phyloP scores from a whole-genome alignment of 2,797 vertebrate genomes.

The Rhinella marina region DNA sequence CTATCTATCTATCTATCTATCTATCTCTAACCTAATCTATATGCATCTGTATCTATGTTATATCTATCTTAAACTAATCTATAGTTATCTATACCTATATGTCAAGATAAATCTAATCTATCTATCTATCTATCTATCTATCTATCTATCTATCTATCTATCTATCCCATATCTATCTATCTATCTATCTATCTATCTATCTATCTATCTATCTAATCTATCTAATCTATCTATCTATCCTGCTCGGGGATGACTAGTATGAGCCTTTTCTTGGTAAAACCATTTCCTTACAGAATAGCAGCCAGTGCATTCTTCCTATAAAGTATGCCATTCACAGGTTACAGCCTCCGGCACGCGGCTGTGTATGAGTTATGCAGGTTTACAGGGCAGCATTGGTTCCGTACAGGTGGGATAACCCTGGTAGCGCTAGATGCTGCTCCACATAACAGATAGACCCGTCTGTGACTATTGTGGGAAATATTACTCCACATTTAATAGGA shows the following conservation, averaged over 20 bases:
- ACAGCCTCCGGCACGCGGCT: background rate
- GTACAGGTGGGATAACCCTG: background rate
- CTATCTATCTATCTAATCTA: no score
- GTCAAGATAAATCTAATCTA: no score
- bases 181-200: no score
- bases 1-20: no score
- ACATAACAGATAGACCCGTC: background rate
- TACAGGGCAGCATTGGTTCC: background rate
- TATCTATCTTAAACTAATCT: no score
- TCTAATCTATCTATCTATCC: no score
- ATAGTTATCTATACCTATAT: no score
- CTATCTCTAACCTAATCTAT: no score
- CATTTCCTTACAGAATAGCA: background rate
- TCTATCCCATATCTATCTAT: no score
- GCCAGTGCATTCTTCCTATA: background rate
- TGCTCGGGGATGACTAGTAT: background rate
- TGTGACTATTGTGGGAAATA: background rate
- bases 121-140: no score
- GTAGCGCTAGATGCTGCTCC: background rate
- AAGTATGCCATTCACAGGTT: constrained; percentile 15
- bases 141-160: no score
- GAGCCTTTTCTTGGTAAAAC: background rate
- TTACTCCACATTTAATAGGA: background rate
- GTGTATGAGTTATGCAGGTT: background rate
- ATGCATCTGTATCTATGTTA: no score